Base-by-base conservation (phyloP, 2,797 vertebrate genomes). In the Peromyscus aztecus region DNA sequence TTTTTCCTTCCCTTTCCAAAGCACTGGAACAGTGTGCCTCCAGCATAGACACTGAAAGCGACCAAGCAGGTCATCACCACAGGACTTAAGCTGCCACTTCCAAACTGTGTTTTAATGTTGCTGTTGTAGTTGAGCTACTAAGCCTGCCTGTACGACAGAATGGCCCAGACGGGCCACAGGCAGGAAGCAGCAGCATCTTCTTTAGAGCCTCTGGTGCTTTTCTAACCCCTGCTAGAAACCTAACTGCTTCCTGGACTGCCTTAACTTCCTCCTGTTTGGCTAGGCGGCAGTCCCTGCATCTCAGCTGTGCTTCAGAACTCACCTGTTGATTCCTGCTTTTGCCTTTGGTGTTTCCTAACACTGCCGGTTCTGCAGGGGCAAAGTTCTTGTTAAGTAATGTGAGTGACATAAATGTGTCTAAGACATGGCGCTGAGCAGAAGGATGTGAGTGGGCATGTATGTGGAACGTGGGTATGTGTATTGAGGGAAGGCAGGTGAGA, bases 171-270 rank as follows among this genome's bases (percentile, higher is more conserved):
- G 61, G 34, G 57, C 73, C 89, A 92, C 46, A 80, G 93, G 84
- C 89, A 71, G 63, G 84, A 40, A 87, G 78, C n/a, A 75, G 91
- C 8, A 1, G 76, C 96, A 97, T 97, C 89, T 76, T 63, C 97
- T 98, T 97, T 97, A 81, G 63, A 97, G 95, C 94, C 8, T 80
- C 77, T 21, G 55, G 85, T 82, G 59, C 34, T 81, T 17, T 90
- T 96, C 87, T 91, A 69, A 92, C 82, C 49, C 91, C 91, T 92
- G 57, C 75, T 91, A 75, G 98, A 98, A 98, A 98, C 6, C 92
- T 98, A 97, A 98, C 97, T 98, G 98, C 97, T 98, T 98, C 98
- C 98, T 97, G 29, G 14, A 7, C 29, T 34, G 21, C 67, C 37
- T 71, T 75, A 57, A 19, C 85, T 94, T 57, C 75, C 81, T 13